Conservation (phyloP, 37 sponge, comb jelly and placozoan species). For the Axinella damicornis region DNA sequence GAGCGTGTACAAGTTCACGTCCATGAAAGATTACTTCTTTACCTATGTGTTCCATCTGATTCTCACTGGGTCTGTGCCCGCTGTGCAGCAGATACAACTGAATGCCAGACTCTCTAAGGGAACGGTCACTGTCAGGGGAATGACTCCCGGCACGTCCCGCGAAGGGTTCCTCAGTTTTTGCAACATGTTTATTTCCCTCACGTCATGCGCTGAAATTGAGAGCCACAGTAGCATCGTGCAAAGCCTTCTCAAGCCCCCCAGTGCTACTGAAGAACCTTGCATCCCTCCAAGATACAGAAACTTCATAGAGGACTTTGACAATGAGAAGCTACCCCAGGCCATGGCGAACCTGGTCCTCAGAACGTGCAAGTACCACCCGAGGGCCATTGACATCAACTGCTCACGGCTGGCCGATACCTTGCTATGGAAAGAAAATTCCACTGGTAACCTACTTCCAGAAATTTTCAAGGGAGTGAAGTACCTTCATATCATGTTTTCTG, state of each 20-base stretch:
- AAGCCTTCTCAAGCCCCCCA: neutral
- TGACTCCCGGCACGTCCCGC: no score
- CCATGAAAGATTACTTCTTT: constrained; percentile 17
- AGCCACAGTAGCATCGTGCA: neutral
- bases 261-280: neutral
- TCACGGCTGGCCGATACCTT: neutral
- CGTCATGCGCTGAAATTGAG: neutral
- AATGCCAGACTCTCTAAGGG: no score
- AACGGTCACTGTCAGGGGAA: no score
- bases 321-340: no score
- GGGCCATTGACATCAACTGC: neutral
- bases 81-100: no score
- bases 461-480: no score
- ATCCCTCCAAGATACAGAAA: neutral
- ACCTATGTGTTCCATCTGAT: neutral
- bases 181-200: no score
- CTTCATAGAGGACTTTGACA: neutral
- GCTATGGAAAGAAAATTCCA: constrained; percentile 1
- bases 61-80: no score
- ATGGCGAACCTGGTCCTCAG: neutral
- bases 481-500: no score
- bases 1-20: neutral
- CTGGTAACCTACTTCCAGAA: neutral
- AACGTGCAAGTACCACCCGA: neutral
- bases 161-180: no score